A percentile compares a stretch with the other conserved stretches of the same genome.
Conservation (phyloP, 2,888 invertebrate genomes). For the Eulithis prunata region DNA sequence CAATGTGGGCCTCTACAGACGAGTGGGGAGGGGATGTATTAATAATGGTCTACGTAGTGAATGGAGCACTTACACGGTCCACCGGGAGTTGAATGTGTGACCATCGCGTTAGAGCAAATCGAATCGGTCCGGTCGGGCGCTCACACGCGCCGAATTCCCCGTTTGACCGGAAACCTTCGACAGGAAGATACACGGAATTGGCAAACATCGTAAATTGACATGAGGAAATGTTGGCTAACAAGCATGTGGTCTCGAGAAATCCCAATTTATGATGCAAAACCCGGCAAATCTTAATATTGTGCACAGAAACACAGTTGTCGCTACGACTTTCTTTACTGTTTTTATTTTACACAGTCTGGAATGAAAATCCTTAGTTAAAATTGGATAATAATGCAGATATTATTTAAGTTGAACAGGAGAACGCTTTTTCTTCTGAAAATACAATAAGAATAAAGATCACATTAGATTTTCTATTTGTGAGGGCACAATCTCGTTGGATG, state of each 20-base stretch:
- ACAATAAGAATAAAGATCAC: no score
- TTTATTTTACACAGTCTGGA: background rate
- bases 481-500: no score
- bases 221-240: slow-evolving; percentile 42
- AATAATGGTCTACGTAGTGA: slow-evolving; percentile 79
- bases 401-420: no score
- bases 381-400: no score
- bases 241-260: slow-evolving; percentile 31
- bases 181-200: slow-evolving; percentile 56
- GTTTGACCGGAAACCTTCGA: slow-evolving; percentile 65
- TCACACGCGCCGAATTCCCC: slow-evolving; percentile 71
- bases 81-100: slow-evolving; percentile 79
- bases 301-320: background rate
- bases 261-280: slow-evolving; percentile 13
- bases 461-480: no score
- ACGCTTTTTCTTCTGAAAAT: no score
- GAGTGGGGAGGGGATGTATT: slow-evolving; percentile 76
- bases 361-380: no score
- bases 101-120: slow-evolving; percentile 81
- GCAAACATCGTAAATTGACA: slow-evolving; percentile 52
- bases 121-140: slow-evolving; percentile 73
- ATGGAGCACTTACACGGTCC: slow-evolving; percentile 82
- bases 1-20: slow-evolving; percentile 74
- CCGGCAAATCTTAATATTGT: background rate
- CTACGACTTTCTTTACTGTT: background rate